Evolutionary conservation across 2,113 vertebrate species (phyloP).

Genomic region (Brienomyrus brachyistius): DNA sequence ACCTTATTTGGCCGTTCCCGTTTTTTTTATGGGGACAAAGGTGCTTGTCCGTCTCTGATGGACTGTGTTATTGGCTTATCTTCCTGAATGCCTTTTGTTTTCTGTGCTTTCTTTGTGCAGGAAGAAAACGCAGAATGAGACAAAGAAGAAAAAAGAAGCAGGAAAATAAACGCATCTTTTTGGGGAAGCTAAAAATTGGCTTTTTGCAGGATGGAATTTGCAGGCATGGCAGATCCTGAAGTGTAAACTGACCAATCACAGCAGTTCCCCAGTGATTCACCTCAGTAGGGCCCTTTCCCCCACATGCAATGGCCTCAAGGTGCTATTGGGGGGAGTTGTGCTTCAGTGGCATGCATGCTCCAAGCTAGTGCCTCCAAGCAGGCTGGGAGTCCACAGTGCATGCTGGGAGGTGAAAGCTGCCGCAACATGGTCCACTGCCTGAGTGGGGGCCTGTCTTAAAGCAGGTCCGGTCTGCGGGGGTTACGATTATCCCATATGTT

Average conservation of each 20-base stretch:
- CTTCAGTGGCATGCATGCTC: neutral
- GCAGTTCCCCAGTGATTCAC: neutral
- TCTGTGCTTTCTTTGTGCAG: neutral
- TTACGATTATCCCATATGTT: neutral
- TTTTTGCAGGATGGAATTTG: neutral
- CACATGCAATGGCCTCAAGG: slow-evolving; percentile 45
- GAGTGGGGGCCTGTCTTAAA: neutral
- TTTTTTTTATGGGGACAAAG: neutral
- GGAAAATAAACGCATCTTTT: neutral
- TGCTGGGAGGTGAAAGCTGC: neutral
- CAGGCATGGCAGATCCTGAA: neutral
- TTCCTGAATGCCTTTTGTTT: neutral
- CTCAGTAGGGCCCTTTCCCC: neutral
- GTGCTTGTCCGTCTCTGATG: neutral
- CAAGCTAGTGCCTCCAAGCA: neutral
- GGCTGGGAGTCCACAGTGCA: neutral
- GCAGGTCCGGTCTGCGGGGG: neutral
- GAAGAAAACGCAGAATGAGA: neutral
- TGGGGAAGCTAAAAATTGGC: neutral
- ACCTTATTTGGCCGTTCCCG: neutral
- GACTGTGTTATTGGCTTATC: neutral
- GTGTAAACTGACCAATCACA: neutral
- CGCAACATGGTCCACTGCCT: neutral
- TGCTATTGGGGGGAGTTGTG: slow-evolving; percentile 24
- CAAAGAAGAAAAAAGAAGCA: neutral